A percentile compares a stretch with the other conserved stretches of the same genome.
These are phyloP conservation scores for Ochotona princeps DNA, from an alignment of 2,113 vertebrate genomes.

Conservation along the genomic window DNA sequence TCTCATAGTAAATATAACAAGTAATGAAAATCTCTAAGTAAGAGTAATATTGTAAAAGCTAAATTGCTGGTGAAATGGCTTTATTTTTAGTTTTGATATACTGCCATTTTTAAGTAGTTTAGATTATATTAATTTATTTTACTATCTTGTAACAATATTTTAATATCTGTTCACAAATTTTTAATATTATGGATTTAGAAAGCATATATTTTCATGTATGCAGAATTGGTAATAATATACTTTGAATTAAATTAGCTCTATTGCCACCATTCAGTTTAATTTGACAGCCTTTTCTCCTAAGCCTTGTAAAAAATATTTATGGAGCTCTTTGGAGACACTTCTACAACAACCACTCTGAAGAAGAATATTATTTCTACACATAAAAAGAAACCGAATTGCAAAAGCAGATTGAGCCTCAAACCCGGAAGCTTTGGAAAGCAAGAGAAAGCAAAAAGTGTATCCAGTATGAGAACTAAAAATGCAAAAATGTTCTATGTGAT, in stretches of 20 bases:
- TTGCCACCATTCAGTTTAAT: conserved; percentile 8
- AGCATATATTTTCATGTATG: not conserved
- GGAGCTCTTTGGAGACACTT: not conserved
- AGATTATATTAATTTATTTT: conserved; percentile 47
- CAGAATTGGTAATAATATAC: conserved; percentile 13
- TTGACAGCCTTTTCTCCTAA: not conserved
- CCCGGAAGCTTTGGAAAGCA: conserved; percentile 27
- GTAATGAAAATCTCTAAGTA: conserved; percentile 40
- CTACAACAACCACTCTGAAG: not conserved
- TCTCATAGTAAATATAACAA: conserved; percentile 34
- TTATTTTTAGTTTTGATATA: conserved; percentile 19
- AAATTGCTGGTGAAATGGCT: conserved; percentile 12
- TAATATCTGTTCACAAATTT: conserved; percentile 28
- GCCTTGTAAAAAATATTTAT: not conserved
- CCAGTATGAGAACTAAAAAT: conserved; percentile 37
- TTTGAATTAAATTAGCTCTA: not conserved
- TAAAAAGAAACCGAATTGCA: conserved; percentile 39
- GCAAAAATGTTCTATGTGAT: not conserved
- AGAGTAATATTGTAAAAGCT: conserved; percentile 53
- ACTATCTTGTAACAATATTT: conserved; percentile 39
- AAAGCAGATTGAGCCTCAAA: not conserved
- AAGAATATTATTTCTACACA: not conserved
- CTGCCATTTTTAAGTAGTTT: conserved; percentile 45
- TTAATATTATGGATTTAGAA: conserved; percentile 49
- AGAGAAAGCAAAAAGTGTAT: not conserved